Percentiles rank a stretch among this genome's conserved stretches.
Conservation (phyloP, 2,797 vertebrate species). For the Pipistrellus nathusii region DNA sequence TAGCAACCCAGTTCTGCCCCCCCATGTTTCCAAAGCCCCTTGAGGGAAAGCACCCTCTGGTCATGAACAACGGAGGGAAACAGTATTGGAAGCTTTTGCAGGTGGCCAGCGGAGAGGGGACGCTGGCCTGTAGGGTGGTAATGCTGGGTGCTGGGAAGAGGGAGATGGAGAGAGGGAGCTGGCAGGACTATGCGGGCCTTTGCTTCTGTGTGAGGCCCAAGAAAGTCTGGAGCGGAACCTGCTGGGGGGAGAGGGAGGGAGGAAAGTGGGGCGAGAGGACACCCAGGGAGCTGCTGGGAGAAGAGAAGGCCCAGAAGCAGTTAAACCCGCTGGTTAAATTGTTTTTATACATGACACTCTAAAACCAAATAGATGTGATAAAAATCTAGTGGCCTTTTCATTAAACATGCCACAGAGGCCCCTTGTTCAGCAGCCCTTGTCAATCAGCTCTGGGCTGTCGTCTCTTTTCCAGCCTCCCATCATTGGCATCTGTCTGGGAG, state of each 20-base stretch:
- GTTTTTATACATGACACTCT: conserved; percentile 79
- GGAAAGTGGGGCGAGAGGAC: background rate
- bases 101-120: background rate
- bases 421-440: conserved; percentile 78
- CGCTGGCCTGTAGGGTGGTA: background rate
- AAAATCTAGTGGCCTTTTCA: conserved; percentile 84
- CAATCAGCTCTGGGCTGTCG: conserved; percentile 80
- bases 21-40: background rate
- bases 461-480: conserved; percentile 61
- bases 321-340: conserved; percentile 80
- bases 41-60: background rate
- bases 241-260: background rate
- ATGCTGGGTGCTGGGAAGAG: background rate
- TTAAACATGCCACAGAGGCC: conserved; percentile 83
- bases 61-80: background rate
- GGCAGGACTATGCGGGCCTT: background rate
- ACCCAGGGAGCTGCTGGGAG: background rate
- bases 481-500: conserved; percentile 81
- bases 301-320: conserved; percentile 77
- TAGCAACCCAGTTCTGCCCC: background rate
- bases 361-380: conserved; percentile 83
- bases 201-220: background rate
- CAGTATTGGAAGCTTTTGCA: background rate
- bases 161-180: background rate
- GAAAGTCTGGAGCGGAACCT: conserved; percentile 25